Evolutionary conservation across 2,888 invertebrate species (phyloP).

Genomic region (Drosophila paramelanica): DNA sequence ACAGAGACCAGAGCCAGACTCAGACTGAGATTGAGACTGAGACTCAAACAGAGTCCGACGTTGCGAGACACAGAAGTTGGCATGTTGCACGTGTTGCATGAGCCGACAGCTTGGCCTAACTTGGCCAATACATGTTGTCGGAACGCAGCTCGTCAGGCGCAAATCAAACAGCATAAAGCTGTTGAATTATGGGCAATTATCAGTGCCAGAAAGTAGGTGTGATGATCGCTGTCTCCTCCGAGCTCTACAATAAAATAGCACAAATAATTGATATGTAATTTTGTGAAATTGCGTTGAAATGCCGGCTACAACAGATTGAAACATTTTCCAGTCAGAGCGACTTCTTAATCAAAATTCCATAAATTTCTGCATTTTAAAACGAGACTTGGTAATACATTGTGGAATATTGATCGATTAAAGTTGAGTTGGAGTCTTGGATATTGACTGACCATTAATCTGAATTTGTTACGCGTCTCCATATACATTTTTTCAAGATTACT

Average conservation of each 20-base stretch:
- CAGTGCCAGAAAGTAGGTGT: constrained; percentile 75
- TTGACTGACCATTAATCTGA: constrained; percentile 53
- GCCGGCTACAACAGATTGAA: constrained; percentile 48
- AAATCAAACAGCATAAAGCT: constrained; percentile 65
- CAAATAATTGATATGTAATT: constrained; percentile 78
- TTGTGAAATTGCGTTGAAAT: constrained; percentile 50
- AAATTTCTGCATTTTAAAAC: constrained; percentile 56
- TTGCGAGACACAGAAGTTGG: constrained; percentile 46
- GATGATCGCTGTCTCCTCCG: constrained; percentile 61
- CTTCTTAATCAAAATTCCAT: constrained; percentile 69
- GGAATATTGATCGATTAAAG: constrained; percentile 4
- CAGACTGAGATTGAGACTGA: background rate
- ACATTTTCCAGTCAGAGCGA: constrained; percentile 40
- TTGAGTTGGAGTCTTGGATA: constrained; percentile 34
- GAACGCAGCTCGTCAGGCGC: constrained; percentile 21
- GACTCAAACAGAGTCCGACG: constrained; percentile 17
- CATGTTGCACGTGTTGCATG: constrained; percentile 73
- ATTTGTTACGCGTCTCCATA: constrained; percentile 51
- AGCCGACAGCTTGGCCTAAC: constrained; percentile 24
- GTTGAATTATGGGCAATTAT: constrained; percentile 80
- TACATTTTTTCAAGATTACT: constrained; percentile 13
- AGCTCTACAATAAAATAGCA: constrained; percentile 67
- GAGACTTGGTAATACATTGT: constrained; percentile 3
- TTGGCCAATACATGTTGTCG: constrained; percentile 27
- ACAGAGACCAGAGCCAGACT: constrained; percentile 4